Conservation (phyloP, 2,888 invertebrate genomes). For the Eilema caniola region DNA sequence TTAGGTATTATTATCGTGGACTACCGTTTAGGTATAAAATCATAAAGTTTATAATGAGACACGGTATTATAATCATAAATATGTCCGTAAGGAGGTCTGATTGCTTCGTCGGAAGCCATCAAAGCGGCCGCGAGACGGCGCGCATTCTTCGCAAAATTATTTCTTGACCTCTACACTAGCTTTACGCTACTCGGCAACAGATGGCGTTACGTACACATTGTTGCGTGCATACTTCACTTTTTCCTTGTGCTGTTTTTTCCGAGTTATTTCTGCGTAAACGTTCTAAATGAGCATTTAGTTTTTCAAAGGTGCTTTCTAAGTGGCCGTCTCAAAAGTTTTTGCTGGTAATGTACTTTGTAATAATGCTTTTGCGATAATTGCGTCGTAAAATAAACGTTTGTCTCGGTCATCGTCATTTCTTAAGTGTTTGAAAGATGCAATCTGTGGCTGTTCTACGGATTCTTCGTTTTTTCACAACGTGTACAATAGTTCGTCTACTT, state of each 20-base stretch:
- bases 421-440: constrained; percentile 66
- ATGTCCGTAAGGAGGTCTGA: constrained; percentile 85
- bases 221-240: constrained; percentile 71
- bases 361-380: constrained; percentile 80
- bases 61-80: constrained; percentile 86
- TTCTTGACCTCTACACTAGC: constrained; percentile 75
- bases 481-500: constrained; percentile 23
- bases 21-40: constrained; percentile 81
- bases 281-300: constrained; percentile 83
- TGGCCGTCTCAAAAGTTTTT: constrained; percentile 74
- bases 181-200: constrained; percentile 79
- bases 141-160: constrained; percentile 78
- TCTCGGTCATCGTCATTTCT: constrained; percentile 73
- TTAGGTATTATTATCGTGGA: constrained; percentile 73
- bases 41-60: constrained; percentile 85
- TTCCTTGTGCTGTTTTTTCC: constrained; percentile 68
- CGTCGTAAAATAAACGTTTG: constrained; percentile 75
- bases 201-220: constrained; percentile 83
- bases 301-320: constrained; percentile 85
- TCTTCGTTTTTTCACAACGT: constrained; percentile 23
- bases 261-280: constrained; percentile 82
- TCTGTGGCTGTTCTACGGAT: constrained; percentile 45
- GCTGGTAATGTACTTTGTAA: constrained; percentile 76
- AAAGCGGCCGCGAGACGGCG: constrained; percentile 80
- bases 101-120: constrained; percentile 85